Evolutionary conservation across 2,113 vertebrate genomes (phyloP).

Genomic region (Opisthocomus hoazin): DNA sequence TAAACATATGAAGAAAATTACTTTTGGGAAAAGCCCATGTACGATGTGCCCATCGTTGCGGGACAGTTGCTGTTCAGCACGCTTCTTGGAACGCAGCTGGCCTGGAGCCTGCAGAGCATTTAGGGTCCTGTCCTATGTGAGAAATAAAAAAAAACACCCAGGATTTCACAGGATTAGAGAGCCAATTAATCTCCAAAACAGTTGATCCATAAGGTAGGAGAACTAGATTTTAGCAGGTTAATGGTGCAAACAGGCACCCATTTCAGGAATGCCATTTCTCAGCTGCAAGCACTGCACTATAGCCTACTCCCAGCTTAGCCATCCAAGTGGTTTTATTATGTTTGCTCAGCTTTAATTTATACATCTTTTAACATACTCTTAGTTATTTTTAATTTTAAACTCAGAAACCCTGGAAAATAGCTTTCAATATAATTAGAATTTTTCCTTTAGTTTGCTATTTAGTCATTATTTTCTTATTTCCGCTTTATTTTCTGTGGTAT

Average conservation of each 20-base stretch:
- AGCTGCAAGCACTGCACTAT: constrained; percentile 9
- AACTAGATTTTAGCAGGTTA: constrained; percentile 19
- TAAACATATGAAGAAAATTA: background rate
- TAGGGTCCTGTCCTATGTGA: background rate
- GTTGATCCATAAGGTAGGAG: constrained; percentile 13
- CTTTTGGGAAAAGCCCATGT: rapidly evolving
- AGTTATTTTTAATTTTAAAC: constrained; percentile 44
- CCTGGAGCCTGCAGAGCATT: no score
- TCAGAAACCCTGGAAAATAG: constrained; percentile 38
- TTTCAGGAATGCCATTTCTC: constrained; percentile 27
- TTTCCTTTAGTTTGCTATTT: constrained; percentile 50
- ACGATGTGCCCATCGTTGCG: background rate
- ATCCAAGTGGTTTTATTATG: constrained; percentile 6
- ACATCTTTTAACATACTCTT: constrained; percentile 13
- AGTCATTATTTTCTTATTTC: constrained; percentile 54
- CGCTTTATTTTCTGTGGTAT: constrained; percentile 44
- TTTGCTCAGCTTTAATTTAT: constrained; percentile 49
- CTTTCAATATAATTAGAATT: constrained; percentile 40
- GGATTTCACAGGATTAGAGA: background rate
- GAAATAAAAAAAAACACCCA: background rate
- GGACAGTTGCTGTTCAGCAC: background rate
- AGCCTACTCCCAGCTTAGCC: background rate
- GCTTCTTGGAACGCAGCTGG: no score
- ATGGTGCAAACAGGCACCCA: constrained; percentile 40
- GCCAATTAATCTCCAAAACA: constrained; percentile 26